Percentiles rank a stretch among this genome's conserved stretches.
phyloP scores from a whole-genome alignment of 1,140 invertebrate species.

The Drosophila pseudoobscura region DNA sequence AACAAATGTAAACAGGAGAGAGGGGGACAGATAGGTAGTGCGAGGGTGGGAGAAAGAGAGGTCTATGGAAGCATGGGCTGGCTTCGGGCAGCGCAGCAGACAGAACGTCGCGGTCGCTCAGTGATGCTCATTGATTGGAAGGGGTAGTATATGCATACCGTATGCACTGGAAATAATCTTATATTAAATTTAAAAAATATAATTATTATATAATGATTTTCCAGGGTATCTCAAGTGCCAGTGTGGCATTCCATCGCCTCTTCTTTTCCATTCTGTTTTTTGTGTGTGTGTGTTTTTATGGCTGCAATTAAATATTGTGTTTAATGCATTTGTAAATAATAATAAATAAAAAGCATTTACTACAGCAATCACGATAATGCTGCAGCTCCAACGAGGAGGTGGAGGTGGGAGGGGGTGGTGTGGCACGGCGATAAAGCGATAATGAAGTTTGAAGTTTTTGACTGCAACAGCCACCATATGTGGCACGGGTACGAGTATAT shows the following conservation, averaged over 20 bases:
- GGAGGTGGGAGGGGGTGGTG: background rate
- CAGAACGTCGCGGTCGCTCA: too few species aligned
- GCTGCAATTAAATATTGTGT: slow-evolving; percentile 78
- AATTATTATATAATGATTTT: too few species aligned
- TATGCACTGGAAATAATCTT: too few species aligned
- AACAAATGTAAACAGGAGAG: slow-evolving; percentile 42
- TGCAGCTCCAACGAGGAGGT: slow-evolving; percentile 21
- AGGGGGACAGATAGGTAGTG: background rate
- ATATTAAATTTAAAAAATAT: too few species aligned
- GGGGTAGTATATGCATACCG: too few species aligned
- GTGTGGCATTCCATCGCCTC: slow-evolving; percentile 16
- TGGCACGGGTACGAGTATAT: background rate
- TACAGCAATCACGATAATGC: slow-evolving; percentile 69
- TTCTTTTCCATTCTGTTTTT: slow-evolving; percentile 18
- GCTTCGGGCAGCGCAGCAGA: too few species aligned
- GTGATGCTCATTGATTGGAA: too few species aligned
- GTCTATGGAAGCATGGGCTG: too few species aligned
- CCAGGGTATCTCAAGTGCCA: too few species aligned
- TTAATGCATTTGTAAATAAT: slow-evolving; percentile 81
- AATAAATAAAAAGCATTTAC: slow-evolving; percentile 75
- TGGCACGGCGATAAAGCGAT: slow-evolving; percentile 29
- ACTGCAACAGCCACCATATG: slow-evolving; percentile 39
- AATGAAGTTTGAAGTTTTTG: slow-evolving; percentile 70
- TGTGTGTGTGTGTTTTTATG: slow-evolving; percentile 22
- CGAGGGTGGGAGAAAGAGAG: too few species aligned